Evolutionary conservation across 2,113 vertebrate genomes (phyloP), one percentile per base, ranked within the genome.

Genomic region (Aphyosemion australe): DNA sequence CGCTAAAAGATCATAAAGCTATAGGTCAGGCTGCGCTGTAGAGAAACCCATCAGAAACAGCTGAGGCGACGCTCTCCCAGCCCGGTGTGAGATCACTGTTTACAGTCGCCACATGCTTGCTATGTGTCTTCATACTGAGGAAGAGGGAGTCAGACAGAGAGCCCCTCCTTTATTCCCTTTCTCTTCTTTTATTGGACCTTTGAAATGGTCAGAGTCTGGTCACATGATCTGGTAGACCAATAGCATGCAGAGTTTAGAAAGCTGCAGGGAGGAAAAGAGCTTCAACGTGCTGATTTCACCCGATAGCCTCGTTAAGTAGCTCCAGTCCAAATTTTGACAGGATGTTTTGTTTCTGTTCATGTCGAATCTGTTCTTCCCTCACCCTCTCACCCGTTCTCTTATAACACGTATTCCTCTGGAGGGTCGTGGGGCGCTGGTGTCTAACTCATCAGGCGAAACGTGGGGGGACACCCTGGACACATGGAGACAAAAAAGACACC

Each of bases 151-250:
- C 37, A 65, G 46, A 62, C 31, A 42, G 21, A 67, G 19, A 59
- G 26, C 63, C 75, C 62, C 77, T 81, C 82, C 67, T 66, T 53
- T 72, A 57, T 74, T 37, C 76, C 76, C 86, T 81, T 82, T 71
- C 84, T 54, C 65, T 62, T 8, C 71, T 84, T 76, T 82, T 69
- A 90, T 90, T 90, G 89, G 88, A 62, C 73, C 76, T 72, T 67
- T 79, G 72, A 78, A 87, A 89, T 89, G 85, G 89, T 82, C 90
- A 89, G 89, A 90, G 88, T 82, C 37, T 63, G 67, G 76, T 89
- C 88, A 92, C 83, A 48, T 91, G 88, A 85, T 73, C 67, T 18
- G 10, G 52, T 37, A 39, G 61, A 60, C 89, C 89, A 91, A 90
- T 92, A 51, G 76, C 46, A 75, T 57, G 48, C 45, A 18, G 15